Evolutionary conservation across 1,140 invertebrate species (phyloP), one percentile per base, ranked within the genome.

Genomic region (Halesus radiatus): DNA sequence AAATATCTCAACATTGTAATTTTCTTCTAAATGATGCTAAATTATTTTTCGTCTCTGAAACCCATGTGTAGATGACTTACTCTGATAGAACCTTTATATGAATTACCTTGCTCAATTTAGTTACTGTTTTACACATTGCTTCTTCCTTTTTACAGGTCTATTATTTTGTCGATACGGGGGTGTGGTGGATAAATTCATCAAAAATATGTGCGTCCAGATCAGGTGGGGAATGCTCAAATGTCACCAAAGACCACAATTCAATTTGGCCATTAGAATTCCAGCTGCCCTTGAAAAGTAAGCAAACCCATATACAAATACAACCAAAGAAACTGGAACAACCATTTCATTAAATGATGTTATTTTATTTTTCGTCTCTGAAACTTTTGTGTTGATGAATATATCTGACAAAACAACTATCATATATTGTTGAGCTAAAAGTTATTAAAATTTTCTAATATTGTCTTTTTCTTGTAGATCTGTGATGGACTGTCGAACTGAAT

Each of bases 11-110:
- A n/a, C n/a, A 45, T 45, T 45, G 13, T 13, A 45, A 13, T 13
- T 13, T 45, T 13, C 22, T 64, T 62, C 66, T 18, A 18, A 75
- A 75, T 75, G 73, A 75, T 75, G 52, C 13, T 58, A 23, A 10
- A 77, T 70, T 78, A 78, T 78, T 78, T 78, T 78, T 78, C 76
- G 50, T 70, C 62, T 78, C 76, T 78, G 76, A 78, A 78, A 54
- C 0, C 7, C 37, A 54, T 45, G 50, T 78, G 45, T 50, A 54
- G 56, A 77, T 15, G 50, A 78, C 20, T n/a, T 56, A 66, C 16
- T 64, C 76, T 78, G 76, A 78, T 64, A 73, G 53, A 18, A 7
- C n/a, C 16, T 1, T 18, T 1, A 45, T 18, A 18, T n/a, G 8
- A n/a, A 50, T n/a, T 18, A 18, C 6, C 20, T 56, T 56, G 4